Percentiles rank a stretch among this genome's conserved stretches.
These are phyloP conservation scores for Oxyura jamaicensis DNA, from an alignment of 2,113 vertebrate species.

Conservation along the genomic window DNA sequence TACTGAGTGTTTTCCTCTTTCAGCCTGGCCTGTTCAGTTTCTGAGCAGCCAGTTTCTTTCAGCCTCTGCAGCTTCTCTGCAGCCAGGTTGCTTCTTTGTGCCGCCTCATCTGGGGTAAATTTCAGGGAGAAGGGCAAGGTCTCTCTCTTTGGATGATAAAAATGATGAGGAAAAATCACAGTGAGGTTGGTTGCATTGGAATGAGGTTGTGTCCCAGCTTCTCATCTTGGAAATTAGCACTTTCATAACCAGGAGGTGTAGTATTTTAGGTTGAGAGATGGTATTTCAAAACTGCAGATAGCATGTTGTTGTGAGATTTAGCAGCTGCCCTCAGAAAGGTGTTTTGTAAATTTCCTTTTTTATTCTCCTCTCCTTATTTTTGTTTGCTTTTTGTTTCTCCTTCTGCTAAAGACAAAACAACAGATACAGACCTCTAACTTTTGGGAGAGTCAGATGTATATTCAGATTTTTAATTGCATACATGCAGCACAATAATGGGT, in stretches of 20 bases:
- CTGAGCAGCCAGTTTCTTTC: not conserved
- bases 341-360: not conserved
- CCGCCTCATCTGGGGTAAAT: not conserved
- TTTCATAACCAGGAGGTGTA: not conserved
- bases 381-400: not conserved
- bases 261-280: not conserved
- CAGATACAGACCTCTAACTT: not conserved
- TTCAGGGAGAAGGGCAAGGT: not conserved
- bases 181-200: not conserved
- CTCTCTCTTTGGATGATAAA: not conserved
- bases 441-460: not conserved
- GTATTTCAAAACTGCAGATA: not conserved
- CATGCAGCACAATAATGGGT: not conserved
- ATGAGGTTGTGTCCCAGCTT: not conserved
- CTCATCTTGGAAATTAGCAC: not conserved
- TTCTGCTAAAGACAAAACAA: not conserved
- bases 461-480: conserved; percentile 7
- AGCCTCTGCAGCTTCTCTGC: not conserved
- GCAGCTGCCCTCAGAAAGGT: not conserved
- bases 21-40: not conserved
- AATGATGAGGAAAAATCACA: not conserved
- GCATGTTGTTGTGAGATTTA: not conserved
- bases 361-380: not conserved
- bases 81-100: not conserved
- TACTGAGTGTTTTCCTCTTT: not conserved